These are phyloP conservation scores for Aulostomus chinensis DNA, from an alignment of 2,797 vertebrate genomes.

Conservation along the genomic window DNA sequence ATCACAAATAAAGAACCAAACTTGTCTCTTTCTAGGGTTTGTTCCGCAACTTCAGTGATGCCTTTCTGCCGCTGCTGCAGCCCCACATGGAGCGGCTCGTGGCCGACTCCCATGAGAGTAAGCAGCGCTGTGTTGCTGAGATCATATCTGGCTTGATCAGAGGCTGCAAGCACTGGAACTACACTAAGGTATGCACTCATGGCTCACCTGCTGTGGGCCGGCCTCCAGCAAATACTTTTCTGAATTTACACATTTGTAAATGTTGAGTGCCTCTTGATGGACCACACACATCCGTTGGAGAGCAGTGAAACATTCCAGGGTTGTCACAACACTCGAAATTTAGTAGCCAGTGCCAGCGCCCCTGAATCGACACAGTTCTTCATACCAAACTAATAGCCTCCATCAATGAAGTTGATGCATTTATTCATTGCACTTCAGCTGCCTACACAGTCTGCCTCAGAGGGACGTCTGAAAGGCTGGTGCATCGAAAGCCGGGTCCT, in stretches of 20 bases:
- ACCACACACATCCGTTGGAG: no score
- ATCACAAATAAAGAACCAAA: not conserved
- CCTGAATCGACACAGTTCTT: no score
- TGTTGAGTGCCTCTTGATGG: no score
- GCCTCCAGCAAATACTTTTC: not conserved
- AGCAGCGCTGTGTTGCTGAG: conserved; percentile 94
- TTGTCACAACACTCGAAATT: no score
- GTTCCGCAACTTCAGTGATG: conserved; percentile 93
- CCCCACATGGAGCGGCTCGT: conserved; percentile 93
- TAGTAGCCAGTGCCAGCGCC: no score
- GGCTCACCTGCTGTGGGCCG: not conserved
- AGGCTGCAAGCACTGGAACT: conserved; percentile 94
- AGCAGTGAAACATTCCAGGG: no score
- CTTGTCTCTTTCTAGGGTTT: conserved; percentile 80
- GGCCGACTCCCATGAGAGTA: conserved; percentile 92
- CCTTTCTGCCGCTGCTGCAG: conserved; percentile 87
- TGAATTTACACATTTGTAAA: not conserved
- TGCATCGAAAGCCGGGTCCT: no score
- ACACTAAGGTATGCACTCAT: conserved; percentile 59
- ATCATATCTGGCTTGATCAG: conserved; percentile 95
- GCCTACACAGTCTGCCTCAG: no score
- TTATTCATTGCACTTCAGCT: no score
- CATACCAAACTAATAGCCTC: no score
- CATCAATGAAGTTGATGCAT: no score
- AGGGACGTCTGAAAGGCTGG: no score